Evolutionary conservation across 2,113 vertebrate genomes (phyloP), one percentile per base, ranked within the genome.

Genomic region (Leptobrachium ailaonicum): DNA sequence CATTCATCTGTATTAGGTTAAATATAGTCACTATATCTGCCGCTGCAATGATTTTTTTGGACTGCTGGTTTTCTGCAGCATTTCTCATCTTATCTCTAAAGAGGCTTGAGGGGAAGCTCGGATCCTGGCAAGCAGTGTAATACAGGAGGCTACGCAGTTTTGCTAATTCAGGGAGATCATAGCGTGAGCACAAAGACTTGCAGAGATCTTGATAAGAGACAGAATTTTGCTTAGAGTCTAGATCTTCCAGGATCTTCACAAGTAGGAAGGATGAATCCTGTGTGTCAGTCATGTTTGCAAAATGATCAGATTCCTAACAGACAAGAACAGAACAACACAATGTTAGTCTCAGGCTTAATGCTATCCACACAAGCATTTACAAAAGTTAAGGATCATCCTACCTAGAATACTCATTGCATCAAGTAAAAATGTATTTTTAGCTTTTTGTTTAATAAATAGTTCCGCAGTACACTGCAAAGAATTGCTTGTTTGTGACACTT

Each of bases 1-100:
- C 94, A 0, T 93, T 96, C 95, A 96, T 95, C 73, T 96, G 96
- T 85, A 97, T 95, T 77, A 98, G 87, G 87, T 97, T 98, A 88
- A 98, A 98, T 87, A 98, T 97, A 0, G 97, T 95, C 82, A 98
- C 95, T 1, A 98, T 96, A 84, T 98, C 97, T 0, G 96, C 96
- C 0, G 97, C 97, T 75, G 96, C 94, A 93, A 95, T 95, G 74
- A 97, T 94, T 85, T 98, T 98, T 92, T 96, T 96, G 41, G 96
- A 95, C 85, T 95, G 95, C 79, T 94, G 95, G 90, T 95, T 94
- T 62, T 91, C 94, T 64, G 90, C 91, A 3, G 92, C 89, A 86
- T 92, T 93, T 82, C 94, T 93, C 93, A 95, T 95, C 92, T 96
- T 96, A 90, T 98, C 97, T 87, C 94, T 95, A 90, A 98, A 97